Base-by-base conservation (phyloP, 1,140 invertebrate species). In the Penaeus japonicus region DNA sequence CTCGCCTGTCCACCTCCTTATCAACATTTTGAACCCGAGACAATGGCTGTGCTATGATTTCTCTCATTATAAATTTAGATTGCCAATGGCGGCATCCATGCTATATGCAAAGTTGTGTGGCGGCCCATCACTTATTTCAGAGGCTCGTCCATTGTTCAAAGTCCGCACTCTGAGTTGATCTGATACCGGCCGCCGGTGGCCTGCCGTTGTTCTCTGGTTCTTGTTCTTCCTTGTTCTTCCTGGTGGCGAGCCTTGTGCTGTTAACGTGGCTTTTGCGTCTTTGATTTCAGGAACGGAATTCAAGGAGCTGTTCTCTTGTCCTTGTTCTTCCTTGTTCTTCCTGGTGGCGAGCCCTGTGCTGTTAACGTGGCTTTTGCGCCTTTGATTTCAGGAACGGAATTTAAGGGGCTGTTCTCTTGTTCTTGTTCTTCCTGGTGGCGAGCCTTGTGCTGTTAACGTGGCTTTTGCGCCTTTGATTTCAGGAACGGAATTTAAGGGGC, bases 61-160 rank as follows among this genome's bases (percentile, higher is more conserved):
- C 80, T 83, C 80, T 83, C 80, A 83, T 83, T 83, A 83, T 83
- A 83, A 83, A 83, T 83, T 83, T 83, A 83, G 80, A 83, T 83
- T 82, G 80, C 57, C 80, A 83, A 32, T 83, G 80, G 80, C 80
- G 80, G 80, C 80, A 32, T 65, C 57, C 80, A 32, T 83, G 80
- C 80, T 65, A 55, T 83, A 83, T 83, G 80, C 80, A 83, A 83
- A 83, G 80, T 83, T 35, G 57, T 3, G 30, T 62, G 27, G 57
- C 18, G 32, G 27, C 55, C 57, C 80, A 83, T 83, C 57, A 35
- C 32, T 83, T 83, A 83, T 83, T 83, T 83, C 59, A 62, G 22
- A 35, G 80, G 32, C 12, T 32, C 24, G 39, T n/a, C 80, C 57
- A 83, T 83, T 83, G 80, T 83, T 83, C 59, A 55, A 65, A 83